These are phyloP conservation scores for Pherbina coryleti DNA, from an alignment of 2,888 invertebrate species.

Conservation along the genomic window DNA sequence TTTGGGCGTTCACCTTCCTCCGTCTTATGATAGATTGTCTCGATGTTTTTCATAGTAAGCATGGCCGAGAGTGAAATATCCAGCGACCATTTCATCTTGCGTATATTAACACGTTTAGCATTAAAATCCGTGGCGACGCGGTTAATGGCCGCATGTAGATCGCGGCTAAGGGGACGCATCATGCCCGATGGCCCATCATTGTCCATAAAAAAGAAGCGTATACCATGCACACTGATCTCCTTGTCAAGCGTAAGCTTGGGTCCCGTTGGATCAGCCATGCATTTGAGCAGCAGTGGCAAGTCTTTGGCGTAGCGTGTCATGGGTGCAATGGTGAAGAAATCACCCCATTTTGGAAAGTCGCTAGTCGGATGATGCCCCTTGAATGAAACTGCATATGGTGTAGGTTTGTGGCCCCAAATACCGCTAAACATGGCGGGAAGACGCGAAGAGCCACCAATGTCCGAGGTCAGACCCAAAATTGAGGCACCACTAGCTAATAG, in stretches of 20 bases:
- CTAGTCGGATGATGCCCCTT: conserved; percentile 79
- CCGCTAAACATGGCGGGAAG: conserved; percentile 93
- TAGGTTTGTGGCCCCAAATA: conserved; percentile 93
- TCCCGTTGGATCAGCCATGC: conserved; percentile 74
- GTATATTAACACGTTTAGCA: conserved; percentile 73
- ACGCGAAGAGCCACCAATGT: conserved; percentile 90
- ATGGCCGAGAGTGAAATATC: conserved; percentile 75
- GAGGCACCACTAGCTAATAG: conserved; percentile 85
- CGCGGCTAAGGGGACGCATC: conserved; percentile 69
- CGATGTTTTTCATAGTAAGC: conserved; percentile 75
- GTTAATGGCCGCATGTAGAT: conserved; percentile 67
- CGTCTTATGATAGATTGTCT: conserved; percentile 77
- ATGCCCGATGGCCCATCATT: conserved; percentile 79
- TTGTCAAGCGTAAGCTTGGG: conserved; percentile 71
- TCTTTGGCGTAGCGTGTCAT: conserved; percentile 90
- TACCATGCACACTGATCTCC: conserved; percentile 71
- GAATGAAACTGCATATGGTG: conserved; percentile 76
- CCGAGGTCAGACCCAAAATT: conserved; percentile 86
- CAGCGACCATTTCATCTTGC: conserved; percentile 76
- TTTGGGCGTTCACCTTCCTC: conserved; percentile 74
- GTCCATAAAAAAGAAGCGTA: conserved; percentile 85
- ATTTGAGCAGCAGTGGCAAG: conserved; percentile 80
- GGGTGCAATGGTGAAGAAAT: conserved; percentile 86
- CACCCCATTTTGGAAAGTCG: conserved; percentile 73
- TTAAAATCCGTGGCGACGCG: conserved; percentile 68